phyloP scores from a whole-genome alignment of 2,888 invertebrate genomes.

The Linnaemya vulpina region DNA sequence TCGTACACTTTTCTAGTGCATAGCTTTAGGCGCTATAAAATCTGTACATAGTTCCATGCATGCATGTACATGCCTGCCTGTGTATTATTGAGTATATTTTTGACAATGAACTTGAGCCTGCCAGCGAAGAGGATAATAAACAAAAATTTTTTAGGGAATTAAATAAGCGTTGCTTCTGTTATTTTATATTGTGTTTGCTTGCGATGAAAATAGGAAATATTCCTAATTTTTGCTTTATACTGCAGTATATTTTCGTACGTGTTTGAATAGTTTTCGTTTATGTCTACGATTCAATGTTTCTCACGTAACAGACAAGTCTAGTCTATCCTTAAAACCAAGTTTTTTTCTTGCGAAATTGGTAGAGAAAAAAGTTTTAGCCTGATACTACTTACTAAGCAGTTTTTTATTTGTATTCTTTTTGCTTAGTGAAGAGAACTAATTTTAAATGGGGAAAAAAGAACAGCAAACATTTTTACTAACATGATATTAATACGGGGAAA shows the following conservation, averaged over 20 bases:
- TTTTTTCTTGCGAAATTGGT: constrained; percentile 18
- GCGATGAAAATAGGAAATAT: constrained; percentile 27
- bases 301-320: constrained; percentile 69
- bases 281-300: constrained; percentile 44
- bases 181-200: background rate
- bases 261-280: constrained; percentile 68
- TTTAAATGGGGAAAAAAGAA: constrained; percentile 2
- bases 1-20: background rate
- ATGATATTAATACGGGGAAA: background rate
- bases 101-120: constrained; percentile 80
- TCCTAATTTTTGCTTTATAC: constrained; percentile 62
- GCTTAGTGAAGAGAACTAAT: background rate
- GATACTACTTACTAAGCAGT: constrained; percentile 18
- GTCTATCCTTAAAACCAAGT: constrained; percentile 25
- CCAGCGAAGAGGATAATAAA: constrained; percentile 40
- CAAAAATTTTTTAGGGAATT: constrained; percentile 16
- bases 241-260: constrained; percentile 68
- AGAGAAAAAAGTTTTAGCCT: background rate
- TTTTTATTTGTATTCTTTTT: background rate
- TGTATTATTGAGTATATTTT: constrained; percentile 49
- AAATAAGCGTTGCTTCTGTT: background rate
- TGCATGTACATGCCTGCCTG: constrained; percentile 12
- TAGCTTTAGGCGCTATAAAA: constrained; percentile 22
- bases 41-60: background rate
- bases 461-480: background rate